phyloP scores from a whole-genome alignment of 2,797 vertebrate genomes.

The Mastacembelus armatus region DNA sequence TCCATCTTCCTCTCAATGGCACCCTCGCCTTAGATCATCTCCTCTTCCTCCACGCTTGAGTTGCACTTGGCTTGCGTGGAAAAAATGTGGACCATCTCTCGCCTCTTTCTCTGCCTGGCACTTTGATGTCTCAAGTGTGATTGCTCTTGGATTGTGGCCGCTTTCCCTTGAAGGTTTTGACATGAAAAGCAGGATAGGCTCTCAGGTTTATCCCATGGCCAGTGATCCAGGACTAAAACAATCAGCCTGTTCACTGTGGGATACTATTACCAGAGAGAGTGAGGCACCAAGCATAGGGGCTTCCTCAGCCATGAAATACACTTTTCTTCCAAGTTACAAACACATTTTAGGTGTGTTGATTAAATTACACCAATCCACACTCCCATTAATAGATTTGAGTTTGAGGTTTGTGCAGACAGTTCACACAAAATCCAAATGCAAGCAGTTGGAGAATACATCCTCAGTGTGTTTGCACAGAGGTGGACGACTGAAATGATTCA shows the following conservation, averaged over 20 bases:
- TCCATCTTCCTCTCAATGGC: slow-evolving; percentile 83
- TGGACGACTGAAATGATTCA: slow-evolving; percentile 53
- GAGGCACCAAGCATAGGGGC: slow-evolving; percentile 73
- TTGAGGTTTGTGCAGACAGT: slow-evolving; percentile 39
- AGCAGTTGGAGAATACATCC: slow-evolving; percentile 23
- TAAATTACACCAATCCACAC: slow-evolving; percentile 70
- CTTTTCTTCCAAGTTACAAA: slow-evolving; percentile 68
- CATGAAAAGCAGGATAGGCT: slow-evolving; percentile 86
- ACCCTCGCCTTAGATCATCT: slow-evolving; percentile 87
- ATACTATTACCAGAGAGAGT: slow-evolving; percentile 86
- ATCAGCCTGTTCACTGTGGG: slow-evolving; percentile 82
- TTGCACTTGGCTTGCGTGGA: slow-evolving; percentile 82
- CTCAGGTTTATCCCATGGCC: slow-evolving; percentile 84
- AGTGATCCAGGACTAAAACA: slow-evolving; percentile 89
- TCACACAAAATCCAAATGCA: slow-evolving; percentile 37
- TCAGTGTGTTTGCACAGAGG: slow-evolving; percentile 56
- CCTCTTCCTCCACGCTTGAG: slow-evolving; percentile 86
- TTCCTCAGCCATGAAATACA: slow-evolving; percentile 77
- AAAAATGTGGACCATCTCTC: slow-evolving; percentile 80
- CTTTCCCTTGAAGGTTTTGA: slow-evolving; percentile 86
- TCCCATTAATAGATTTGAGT: slow-evolving; percentile 62
- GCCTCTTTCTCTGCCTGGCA: slow-evolving; percentile 75
- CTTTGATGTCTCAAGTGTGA: slow-evolving; percentile 91
- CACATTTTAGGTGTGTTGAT: slow-evolving; percentile 73
- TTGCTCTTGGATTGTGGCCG: slow-evolving; percentile 85